Conservation (phyloP, 2,113 vertebrate species). For the Equus przewalskii region DNA sequence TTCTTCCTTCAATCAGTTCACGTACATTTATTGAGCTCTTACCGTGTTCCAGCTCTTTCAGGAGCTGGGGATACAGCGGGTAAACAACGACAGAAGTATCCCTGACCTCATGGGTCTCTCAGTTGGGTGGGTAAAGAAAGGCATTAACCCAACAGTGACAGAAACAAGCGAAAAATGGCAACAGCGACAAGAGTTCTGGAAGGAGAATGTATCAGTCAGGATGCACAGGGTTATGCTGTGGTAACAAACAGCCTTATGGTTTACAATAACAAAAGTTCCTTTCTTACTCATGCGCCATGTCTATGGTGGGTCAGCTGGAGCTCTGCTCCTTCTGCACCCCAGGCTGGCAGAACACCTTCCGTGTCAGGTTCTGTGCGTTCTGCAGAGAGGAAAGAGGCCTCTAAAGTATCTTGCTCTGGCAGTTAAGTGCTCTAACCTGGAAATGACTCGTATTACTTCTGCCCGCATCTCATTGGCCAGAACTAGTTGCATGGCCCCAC, state of each 20-base stretch:
- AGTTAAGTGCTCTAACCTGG: not conserved
- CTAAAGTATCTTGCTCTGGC: not conserved
- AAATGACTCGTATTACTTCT: not conserved
- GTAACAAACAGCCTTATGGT: not conserved
- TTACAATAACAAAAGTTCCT: not conserved
- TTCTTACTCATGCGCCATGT: not conserved
- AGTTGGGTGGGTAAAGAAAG: not conserved
- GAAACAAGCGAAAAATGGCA: not conserved
- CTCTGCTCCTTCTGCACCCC: not conserved
- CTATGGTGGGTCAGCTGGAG: not conserved
- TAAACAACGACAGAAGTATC: not conserved
- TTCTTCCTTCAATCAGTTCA: not conserved
- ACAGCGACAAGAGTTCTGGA: not conserved
- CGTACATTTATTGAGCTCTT: not conserved
- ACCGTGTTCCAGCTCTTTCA: not conserved
- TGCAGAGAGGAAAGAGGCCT: not conserved
- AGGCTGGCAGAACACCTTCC: not conserved
- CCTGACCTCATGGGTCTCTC: not conserved
- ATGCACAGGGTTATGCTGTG: not conserved
- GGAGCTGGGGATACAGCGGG: not conserved
- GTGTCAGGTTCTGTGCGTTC: not conserved
- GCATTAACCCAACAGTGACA: not conserved
- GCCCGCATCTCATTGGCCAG: not conserved
- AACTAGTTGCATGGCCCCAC: not conserved
- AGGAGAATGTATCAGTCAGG: not conserved